phyloP scores from a whole-genome alignment of 2,888 invertebrate species.

The Tipula helvola region DNA sequence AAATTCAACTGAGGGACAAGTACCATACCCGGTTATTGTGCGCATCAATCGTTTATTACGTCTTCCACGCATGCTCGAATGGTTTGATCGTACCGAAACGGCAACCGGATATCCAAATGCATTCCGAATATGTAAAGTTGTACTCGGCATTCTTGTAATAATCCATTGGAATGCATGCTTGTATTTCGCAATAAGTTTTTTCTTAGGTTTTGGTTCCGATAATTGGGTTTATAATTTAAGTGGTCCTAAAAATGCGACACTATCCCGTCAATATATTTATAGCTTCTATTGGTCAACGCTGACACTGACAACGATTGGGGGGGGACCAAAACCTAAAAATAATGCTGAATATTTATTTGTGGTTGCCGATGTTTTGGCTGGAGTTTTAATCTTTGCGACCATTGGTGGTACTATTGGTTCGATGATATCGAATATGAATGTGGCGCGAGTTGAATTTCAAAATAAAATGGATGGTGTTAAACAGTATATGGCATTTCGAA shows the following conservation, averaged over 20 bases:
- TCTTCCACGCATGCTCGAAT: slow-evolving; percentile 73
- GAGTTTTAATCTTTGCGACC: slow-evolving; percentile 92
- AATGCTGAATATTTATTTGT: slow-evolving; percentile 89
- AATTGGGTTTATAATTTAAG: slow-evolving; percentile 73
- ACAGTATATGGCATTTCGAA: slow-evolving; percentile 89
- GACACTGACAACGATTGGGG: slow-evolving; percentile 88
- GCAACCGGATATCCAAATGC: slow-evolving; percentile 88
- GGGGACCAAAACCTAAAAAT: slow-evolving; percentile 85
- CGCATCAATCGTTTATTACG: slow-evolving; percentile 78
- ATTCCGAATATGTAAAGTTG: slow-evolving; percentile 76
- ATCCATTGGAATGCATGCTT: slow-evolving; percentile 95
- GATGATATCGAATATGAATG: slow-evolving; percentile 94
- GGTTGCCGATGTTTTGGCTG: slow-evolving; percentile 83
- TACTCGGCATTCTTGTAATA: slow-evolving; percentile 75
- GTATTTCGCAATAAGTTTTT: slow-evolving; percentile 82
- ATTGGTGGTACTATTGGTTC: slow-evolving; percentile 71
- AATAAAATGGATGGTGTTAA: slow-evolving; percentile 93
- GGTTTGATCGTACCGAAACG: slow-evolving; percentile 90
- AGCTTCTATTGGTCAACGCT: slow-evolving; percentile 97
- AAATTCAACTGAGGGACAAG: slow-evolving; percentile 44
- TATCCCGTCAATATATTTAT: slow-evolving; percentile 79
- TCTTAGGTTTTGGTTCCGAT: slow-evolving; percentile 83
- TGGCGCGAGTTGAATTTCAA: slow-evolving; percentile 87
- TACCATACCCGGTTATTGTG: slow-evolving; percentile 76
- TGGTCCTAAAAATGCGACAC: slow-evolving; percentile 53